phyloP scores from a whole-genome alignment of 2,797 vertebrate genomes.

The Alectoris magna region DNA sequence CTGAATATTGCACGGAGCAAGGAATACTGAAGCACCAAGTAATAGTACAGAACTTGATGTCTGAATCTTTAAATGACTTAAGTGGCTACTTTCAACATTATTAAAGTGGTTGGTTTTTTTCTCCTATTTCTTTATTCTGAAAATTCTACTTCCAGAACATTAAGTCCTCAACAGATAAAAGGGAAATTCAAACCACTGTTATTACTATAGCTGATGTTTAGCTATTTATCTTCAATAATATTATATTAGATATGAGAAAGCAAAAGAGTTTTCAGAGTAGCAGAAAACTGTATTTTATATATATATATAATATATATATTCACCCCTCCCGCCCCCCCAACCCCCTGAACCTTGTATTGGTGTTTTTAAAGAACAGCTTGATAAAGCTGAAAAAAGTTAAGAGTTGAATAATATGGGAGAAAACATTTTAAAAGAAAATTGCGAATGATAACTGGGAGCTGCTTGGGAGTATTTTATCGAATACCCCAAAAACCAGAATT shows the following conservation, averaged over 20 bases:
- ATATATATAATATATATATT: background rate
- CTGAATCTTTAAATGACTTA: background rate
- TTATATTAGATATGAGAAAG: background rate
- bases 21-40: background rate
- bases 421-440: constrained; percentile 60
- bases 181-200: background rate
- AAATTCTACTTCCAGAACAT: background rate
- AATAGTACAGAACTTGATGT: background rate
- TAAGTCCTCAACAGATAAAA: background rate
- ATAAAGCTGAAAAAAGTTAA: constrained; percentile 54
- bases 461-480: constrained; percentile 45
- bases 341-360: background rate
- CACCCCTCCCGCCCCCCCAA: too few relatives aligned
- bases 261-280: background rate
- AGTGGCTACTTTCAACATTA: background rate
- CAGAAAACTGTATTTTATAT: background rate
- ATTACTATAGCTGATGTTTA: background rate
- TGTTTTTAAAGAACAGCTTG: constrained; percentile 3
- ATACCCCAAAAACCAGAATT: constrained; percentile 23
- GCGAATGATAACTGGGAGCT: constrained; percentile 55
- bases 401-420: constrained; percentile 39
- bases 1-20: background rate
- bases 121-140: background rate
- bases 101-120: background rate
- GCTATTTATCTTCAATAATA: background rate